These are phyloP conservation scores for Psococerastis gibbosa DNA, from an alignment of 2,888 invertebrate species.

Conservation along the genomic window DNA sequence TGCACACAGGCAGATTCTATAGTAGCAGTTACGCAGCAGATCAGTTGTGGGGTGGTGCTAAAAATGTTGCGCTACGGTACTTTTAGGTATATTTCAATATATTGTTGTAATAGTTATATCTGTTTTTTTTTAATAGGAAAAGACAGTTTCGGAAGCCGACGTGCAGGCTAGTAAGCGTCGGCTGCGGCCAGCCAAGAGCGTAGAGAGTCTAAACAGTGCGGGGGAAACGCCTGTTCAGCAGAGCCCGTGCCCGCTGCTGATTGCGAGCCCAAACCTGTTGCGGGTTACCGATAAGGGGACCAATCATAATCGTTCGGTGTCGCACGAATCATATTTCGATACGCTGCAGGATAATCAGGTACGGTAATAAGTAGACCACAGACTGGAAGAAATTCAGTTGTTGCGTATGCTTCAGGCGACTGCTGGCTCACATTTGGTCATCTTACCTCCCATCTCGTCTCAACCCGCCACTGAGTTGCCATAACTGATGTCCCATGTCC, in stretches of 20 bases:
- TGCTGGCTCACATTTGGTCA: too few species aligned
- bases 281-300: constrained; percentile 7
- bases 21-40: too few species aligned
- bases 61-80: too few species aligned
- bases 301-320: constrained; percentile 45
- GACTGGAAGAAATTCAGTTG: too few species aligned
- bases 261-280: constrained; percentile 12
- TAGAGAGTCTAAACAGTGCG: constrained; percentile 31
- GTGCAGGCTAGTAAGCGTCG: constrained; percentile 25
- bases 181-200: constrained; percentile 47
- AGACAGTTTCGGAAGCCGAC: constrained; percentile 26
- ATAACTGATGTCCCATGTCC: too few species aligned
- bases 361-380: not conserved
- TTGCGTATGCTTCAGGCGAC: not conserved
- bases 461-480: too few species aligned
- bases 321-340: constrained; percentile 88
- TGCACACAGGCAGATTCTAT: too few species aligned
- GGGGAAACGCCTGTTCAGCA: constrained; percentile 13
- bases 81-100: too few species aligned
- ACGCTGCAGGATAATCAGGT: constrained; percentile 36
- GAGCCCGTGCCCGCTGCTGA: constrained; percentile 16
- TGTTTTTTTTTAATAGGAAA: constrained; percentile 22
- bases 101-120: not conserved
- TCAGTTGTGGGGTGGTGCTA: too few species aligned
- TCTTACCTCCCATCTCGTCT: too few species aligned